Conservation (phyloP, 1,140 invertebrate genomes). For the Ostrea edulis region DNA sequence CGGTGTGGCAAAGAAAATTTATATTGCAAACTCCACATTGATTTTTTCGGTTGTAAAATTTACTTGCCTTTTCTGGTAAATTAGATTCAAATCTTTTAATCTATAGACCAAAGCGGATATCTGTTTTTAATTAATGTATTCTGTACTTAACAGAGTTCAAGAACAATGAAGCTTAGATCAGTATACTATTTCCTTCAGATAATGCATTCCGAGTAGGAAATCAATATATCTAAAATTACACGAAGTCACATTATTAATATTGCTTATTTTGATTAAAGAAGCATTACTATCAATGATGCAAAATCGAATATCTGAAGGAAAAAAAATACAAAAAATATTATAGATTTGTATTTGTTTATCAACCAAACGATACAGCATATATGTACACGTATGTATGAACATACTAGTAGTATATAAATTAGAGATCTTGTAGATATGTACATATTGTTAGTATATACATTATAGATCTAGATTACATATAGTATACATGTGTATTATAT, state of each 20-base stretch:
- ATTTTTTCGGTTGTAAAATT: conserved; percentile 21
- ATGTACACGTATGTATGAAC: too few species aligned
- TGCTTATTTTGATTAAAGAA: not conserved
- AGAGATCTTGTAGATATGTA: too few species aligned
- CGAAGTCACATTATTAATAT: not conserved
- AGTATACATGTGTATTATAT: too few species aligned
- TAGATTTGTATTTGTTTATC: too few species aligned
- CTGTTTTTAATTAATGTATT: conserved; percentile 36
- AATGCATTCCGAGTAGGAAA: not conserved
- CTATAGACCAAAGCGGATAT: conserved; percentile 18
- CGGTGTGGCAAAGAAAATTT: conserved; percentile 1
- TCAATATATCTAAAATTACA: not conserved
- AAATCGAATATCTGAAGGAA: too few species aligned
- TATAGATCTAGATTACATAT: too few species aligned
- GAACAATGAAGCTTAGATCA: conserved; percentile 19
- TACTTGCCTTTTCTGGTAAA: conserved; percentile 35
- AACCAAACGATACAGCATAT: too few species aligned
- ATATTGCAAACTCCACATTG: conserved; percentile 24
- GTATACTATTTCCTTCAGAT: not conserved
- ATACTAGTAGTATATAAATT: too few species aligned
- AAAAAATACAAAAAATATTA: too few species aligned
- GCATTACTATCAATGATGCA: too few species aligned
- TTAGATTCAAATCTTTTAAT: conserved; percentile 33
- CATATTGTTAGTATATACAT: too few species aligned
- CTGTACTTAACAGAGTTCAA: conserved; percentile 28